Evolutionary conservation across 2,797 vertebrate genomes (phyloP).

Genomic region (Simalia tracyae): DNA sequence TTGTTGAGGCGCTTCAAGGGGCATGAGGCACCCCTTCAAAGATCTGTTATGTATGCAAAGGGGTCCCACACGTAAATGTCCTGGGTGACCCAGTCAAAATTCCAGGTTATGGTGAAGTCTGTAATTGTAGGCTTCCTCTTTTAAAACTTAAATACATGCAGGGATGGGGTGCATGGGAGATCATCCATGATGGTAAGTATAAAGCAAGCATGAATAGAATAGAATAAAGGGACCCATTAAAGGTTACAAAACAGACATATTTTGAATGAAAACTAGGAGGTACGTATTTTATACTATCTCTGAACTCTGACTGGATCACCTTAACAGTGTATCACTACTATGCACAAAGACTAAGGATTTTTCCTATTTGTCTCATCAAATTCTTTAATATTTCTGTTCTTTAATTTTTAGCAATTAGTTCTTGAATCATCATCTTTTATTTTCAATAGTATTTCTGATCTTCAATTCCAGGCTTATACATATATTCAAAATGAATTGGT

Average conservation of each 20-base stretch:
- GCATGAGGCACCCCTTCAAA: too few species aligned
- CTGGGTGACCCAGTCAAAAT: not conserved
- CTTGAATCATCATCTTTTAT: not conserved
- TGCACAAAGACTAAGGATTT: not conserved
- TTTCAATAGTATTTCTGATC: not conserved
- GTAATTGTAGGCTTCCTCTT: not conserved
- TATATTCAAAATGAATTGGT: not conserved
- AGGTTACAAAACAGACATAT: not conserved
- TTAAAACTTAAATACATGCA: not conserved
- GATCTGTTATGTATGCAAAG: not conserved
- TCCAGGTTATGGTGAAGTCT: not conserved
- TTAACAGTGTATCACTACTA: not conserved
- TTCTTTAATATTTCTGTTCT: not conserved
- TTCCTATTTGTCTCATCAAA: not conserved
- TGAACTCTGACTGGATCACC: not conserved
- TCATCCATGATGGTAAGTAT: not conserved
- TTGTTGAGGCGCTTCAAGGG: not conserved
- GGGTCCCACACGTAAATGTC: not conserved
- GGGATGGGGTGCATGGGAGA: not conserved
- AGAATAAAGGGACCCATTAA: not conserved
- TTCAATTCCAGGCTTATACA: not conserved
- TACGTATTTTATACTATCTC: not conserved
- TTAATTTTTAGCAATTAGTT: not conserved
- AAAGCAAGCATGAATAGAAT: not conserved
- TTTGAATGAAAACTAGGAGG: conserved; percentile 1